Evolutionary conservation across 2,113 vertebrate genomes (phyloP).

Genomic region (Sapajus apella): DNA sequence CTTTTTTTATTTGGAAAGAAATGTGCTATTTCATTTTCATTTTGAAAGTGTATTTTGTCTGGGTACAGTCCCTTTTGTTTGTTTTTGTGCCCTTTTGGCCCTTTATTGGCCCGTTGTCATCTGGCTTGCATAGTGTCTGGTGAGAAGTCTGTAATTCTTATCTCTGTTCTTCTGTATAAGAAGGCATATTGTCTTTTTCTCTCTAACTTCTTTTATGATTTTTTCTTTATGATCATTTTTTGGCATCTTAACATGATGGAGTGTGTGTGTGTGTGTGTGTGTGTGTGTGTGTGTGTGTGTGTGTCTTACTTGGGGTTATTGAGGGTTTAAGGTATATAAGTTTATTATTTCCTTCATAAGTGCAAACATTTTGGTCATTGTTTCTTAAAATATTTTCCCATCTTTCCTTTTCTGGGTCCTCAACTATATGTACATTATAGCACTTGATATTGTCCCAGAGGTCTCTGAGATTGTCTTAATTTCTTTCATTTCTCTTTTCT

Average conservation of each 20-base stretch:
- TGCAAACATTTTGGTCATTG: neutral
- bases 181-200: neutral
- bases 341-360: neutral
- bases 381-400: neutral
- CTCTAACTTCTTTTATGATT: neutral
- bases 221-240: neutral
- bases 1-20: neutral
- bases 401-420: neutral
- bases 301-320: neutral
- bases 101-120: neutral
- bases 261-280: neutral
- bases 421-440: neutral
- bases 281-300: neutral
- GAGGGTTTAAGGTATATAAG: neutral
- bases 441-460: neutral
- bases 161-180: neutral
- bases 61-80: neutral
- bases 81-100: neutral
- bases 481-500: neutral
- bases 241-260: neutral
- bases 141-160: neutral
- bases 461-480: neutral
- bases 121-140: neutral
- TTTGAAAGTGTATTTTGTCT: neutral
- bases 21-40: neutral